Conservation (phyloP, 2,113 vertebrate genomes). For the Fulmarus glacialis region DNA sequence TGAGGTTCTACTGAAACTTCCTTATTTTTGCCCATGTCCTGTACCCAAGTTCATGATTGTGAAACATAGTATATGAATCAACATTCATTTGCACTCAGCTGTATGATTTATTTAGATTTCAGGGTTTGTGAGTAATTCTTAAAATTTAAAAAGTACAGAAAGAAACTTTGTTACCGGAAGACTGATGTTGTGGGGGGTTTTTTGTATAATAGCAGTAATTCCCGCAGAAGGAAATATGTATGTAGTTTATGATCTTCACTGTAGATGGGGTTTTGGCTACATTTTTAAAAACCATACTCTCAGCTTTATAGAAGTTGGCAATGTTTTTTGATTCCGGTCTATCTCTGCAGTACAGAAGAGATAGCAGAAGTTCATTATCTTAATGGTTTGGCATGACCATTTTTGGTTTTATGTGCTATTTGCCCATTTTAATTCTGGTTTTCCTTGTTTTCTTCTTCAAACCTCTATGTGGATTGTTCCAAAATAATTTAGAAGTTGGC, state of each 20-base stretch:
- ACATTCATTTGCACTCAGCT: not conserved
- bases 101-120: not conserved
- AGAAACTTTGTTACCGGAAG: not conserved
- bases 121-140: not conserved
- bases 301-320: not conserved
- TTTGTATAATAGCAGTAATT: not conserved
- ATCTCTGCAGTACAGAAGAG: not conserved
- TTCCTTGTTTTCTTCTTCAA: not conserved
- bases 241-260: not conserved
- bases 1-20: not conserved
- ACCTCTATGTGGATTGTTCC: not conserved
- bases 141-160: not conserved
- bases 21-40: not conserved
- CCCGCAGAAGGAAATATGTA: not conserved
- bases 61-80: not conserved
- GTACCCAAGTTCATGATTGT: not conserved
- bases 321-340: not conserved
- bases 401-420: not conserved
- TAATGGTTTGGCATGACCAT: not conserved
- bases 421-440: not conserved
- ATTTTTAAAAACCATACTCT: not conserved
- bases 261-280: not conserved
- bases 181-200: not conserved
- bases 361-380: not conserved
- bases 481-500: not conserved